Evolutionary conservation across 1,140 invertebrate genomes (phyloP), one percentile per base, ranked within the genome.

Genomic region (Megalopta genalis): DNA sequence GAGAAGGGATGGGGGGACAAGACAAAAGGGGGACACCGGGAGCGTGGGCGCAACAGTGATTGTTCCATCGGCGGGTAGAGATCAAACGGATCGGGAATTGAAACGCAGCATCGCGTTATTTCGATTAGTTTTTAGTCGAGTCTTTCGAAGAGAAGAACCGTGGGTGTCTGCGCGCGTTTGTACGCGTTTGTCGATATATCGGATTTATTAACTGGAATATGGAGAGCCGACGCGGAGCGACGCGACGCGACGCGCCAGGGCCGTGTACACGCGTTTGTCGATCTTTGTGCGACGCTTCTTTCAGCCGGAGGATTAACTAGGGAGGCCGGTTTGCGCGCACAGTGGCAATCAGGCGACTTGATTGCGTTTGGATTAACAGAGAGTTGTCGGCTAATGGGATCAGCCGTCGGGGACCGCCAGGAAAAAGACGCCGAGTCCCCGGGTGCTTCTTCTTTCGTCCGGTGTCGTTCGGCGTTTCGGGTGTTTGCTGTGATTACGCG

Each of bases 21-120:
- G 14, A 27, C 18, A 59, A 42, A 14, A 23, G 16, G 18, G 16
- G 32, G 49, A 25, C 23, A 23, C 10, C 6, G 5, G 5, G 54
- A 7, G 60, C 14, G 1, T 7, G 12, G 18, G 21, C 4, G 18
- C 21, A 21, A n/a, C 9, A 16, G 42, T 57, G 74, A 76, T 76
- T 76, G 74, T 52, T 60, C 60, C 65, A 16, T 49, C 39, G 74
- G 16, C 39, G 74, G 74, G 42, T 9, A 46, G 37, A 67, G 74
- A 76, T 76, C 74, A 76, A 76, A 76, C 74, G 54, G 62, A 46
- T 23, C 21, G 23, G 65, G 74, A 76, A 76, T 68, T 60, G 74
- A 76, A 76, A 68, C 74, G 74, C 65, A 46, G 63, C 65, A 46
- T 46, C 21, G 65, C 65, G 74, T 76, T 76, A 76, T 67, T 76